Evolutionary conservation across 1,140 invertebrate genomes (phyloP).

Genomic region (Hydropsyche tenuis): DNA sequence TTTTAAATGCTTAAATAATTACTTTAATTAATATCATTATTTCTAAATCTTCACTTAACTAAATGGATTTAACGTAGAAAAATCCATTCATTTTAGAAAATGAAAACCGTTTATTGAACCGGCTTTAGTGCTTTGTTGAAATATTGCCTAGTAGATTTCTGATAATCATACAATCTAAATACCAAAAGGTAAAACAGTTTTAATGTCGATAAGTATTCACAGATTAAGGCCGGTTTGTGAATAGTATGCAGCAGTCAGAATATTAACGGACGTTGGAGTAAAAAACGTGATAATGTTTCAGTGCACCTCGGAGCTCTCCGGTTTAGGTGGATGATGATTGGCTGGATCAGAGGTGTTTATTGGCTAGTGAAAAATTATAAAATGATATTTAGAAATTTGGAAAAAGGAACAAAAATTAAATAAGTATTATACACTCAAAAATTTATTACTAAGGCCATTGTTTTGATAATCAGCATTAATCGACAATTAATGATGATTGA

Average conservation of each 20-base stretch:
- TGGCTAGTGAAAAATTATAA: conserved; percentile 58
- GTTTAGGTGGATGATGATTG: conserved; percentile 69
- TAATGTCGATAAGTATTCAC: conserved; percentile 16
- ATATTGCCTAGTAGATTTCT: conserved; percentile 38
- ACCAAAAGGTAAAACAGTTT: conserved; percentile 27
- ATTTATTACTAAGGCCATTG: background rate
- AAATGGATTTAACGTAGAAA: conserved; percentile 23
- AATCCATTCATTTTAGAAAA: conserved; percentile 23
- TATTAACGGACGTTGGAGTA: conserved; percentile 36
- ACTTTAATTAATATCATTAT: conserved; percentile 36
- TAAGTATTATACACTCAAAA: background rate
- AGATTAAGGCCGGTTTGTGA: conserved; percentile 34
- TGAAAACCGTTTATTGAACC: conserved; percentile 18
- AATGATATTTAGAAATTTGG: background rate
- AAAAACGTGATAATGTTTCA: conserved; percentile 51
- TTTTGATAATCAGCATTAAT: background rate
- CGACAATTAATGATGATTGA: background rate
- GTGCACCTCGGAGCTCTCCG: conserved; percentile 65
- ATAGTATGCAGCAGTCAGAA: conserved; percentile 32
- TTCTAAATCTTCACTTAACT: conserved; percentile 32
- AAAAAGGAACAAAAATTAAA: background rate
- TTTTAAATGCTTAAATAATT: conserved; percentile 36
- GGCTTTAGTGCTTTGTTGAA: conserved; percentile 34
- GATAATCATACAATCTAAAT: conserved; percentile 39
- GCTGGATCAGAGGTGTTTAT: conserved; percentile 70